Percentiles rank a stretch among this genome's conserved stretches.
Evolutionary conservation across 2,113 vertebrate species (phyloP).

Genomic region (Phylloscopus trochiloides): DNA sequence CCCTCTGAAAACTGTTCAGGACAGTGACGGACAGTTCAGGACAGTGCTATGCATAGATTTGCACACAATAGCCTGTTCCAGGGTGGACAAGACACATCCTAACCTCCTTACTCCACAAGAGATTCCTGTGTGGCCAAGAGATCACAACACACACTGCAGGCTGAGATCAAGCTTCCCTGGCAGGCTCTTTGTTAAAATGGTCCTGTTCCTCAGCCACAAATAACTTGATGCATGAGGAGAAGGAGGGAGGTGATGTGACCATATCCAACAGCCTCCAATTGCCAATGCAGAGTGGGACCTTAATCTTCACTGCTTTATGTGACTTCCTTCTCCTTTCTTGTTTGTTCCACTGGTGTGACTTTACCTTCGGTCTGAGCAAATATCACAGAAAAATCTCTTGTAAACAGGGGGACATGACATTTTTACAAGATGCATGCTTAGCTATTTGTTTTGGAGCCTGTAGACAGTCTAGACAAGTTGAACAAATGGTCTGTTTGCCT

Average conservation of each 20-base stretch:
- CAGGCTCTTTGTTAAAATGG: not conserved
- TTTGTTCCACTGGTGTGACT: constrained; percentile 42
- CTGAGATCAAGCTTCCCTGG: not conserved
- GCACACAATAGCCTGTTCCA: not conserved
- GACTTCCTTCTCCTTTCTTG: constrained; percentile 41
- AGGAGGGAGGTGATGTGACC: not conserved
- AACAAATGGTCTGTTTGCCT: constrained; percentile 8
- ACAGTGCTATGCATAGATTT: not conserved
- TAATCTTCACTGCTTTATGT: constrained; percentile 25
- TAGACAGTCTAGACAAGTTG: not conserved
- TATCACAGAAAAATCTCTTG: constrained; percentile 38
- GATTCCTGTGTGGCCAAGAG: not conserved
- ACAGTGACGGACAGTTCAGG: no score
- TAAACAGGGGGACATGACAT: constrained; percentile 47
- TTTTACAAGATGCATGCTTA: constrained; percentile 45
- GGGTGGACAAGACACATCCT: not conserved
- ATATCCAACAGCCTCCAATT: not conserved
- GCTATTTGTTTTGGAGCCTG: constrained; percentile 53
- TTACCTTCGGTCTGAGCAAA: constrained; percentile 58
- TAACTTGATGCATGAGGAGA: not conserved
- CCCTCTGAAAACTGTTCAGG: not conserved
- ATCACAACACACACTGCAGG: no score
- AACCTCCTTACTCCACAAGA: not conserved
- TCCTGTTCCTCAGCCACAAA: not conserved
- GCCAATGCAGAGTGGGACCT: not conserved